These are phyloP conservation scores for Eidolon dupreanum DNA, from an alignment of 2,797 vertebrate species.

Conservation along the genomic window DNA sequence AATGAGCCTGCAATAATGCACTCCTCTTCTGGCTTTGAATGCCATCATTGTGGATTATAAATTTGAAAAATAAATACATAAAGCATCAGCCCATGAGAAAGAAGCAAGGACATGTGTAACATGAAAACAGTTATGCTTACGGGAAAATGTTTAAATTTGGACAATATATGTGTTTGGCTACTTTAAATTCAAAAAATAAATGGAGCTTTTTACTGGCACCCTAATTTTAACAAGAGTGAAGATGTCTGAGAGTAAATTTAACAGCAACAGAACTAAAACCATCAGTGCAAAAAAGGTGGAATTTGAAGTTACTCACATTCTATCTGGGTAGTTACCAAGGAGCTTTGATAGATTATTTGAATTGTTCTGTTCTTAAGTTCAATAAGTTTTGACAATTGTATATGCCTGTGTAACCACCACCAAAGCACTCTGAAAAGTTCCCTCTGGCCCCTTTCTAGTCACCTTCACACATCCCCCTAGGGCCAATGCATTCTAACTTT, in stretches of 20 bases:
- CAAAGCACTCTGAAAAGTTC: neutral
- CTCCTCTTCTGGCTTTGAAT: neutral
- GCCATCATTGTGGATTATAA: neutral
- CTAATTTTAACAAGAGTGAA: neutral
- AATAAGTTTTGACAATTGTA: neutral
- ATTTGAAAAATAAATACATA: neutral
- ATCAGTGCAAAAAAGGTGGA: neutral
- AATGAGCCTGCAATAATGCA: constrained; percentile 38
- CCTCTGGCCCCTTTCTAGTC: neutral
- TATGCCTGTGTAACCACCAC: neutral
- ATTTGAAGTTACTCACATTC: neutral
- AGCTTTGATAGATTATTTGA: neutral
- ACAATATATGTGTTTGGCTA: neutral
- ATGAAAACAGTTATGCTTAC: neutral
- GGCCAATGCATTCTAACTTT: neutral
- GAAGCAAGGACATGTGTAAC: neutral
- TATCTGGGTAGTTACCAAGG: neutral
- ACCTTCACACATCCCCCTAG: accelerated
- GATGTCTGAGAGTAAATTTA: neutral
- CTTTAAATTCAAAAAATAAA: constrained; percentile 5
- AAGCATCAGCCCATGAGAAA: neutral
- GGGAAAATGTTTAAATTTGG: neutral
- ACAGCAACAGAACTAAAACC: neutral
- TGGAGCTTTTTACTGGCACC: neutral
- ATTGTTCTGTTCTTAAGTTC: neutral